Evolutionary conservation across 2,797 vertebrate genomes (phyloP).

Genomic region (Anguilla megastoma): DNA sequence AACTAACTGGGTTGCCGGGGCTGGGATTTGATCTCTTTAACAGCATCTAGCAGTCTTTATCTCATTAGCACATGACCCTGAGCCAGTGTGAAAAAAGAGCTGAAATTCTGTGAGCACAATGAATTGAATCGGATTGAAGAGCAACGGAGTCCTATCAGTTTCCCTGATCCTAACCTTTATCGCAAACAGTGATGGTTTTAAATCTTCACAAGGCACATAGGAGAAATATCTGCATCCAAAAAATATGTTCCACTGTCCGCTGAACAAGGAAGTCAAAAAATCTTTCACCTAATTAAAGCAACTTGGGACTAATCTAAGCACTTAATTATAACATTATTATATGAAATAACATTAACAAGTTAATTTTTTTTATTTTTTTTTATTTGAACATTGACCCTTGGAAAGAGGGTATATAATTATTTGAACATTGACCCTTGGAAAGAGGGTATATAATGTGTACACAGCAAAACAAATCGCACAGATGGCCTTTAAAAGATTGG

Average conservation of each 20-base stretch:
- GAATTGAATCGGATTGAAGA: conserved; percentile 4
- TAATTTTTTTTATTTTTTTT: too few relatives aligned
- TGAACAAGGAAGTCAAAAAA: background rate
- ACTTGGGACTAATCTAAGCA: background rate
- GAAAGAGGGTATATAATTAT: background rate
- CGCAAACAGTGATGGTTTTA: background rate
- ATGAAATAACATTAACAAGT: background rate
- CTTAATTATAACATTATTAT: background rate
- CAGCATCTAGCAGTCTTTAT: conserved; percentile 26
- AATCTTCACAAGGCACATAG: background rate
- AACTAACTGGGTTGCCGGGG: conserved; percentile 34
- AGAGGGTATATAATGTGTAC: background rate
- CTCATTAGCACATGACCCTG: conserved; percentile 13
- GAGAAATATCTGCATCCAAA: background rate
- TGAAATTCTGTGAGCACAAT: conserved; percentile 18
- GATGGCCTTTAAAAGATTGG: background rate
- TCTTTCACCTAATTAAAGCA: background rate
- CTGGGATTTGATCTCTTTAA: conserved; percentile 40
- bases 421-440: background rate
- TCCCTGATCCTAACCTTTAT: background rate
- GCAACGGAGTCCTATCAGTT: background rate
- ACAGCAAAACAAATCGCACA: background rate
- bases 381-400: background rate
- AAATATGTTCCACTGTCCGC: background rate
- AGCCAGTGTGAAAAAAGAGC: conserved; percentile 38